Percentiles rank a stretch among this genome's conserved stretches.
These are phyloP conservation scores for Haliclystus octoradiatus DNA, from an alignment of 30 jellyfish, hydroid and myxozoan species.

Conservation along the genomic window DNA sequence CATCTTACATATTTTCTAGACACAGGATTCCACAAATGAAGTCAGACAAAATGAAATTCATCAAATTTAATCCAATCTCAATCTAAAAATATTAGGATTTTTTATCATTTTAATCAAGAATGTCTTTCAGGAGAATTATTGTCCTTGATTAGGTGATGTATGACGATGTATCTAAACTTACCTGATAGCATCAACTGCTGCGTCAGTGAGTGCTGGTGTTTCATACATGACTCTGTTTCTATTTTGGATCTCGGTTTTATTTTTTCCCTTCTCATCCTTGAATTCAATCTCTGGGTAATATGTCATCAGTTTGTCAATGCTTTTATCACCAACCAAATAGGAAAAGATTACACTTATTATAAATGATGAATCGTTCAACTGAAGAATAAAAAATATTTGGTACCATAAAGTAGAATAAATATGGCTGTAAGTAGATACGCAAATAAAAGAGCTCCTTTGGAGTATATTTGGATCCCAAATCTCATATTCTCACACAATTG, in stretches of 20 bases:
- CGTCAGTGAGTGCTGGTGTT: slow-evolving; percentile 40
- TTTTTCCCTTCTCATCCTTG: slow-evolving; percentile 34
- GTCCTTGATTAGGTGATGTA: no score
- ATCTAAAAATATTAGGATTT: no score
- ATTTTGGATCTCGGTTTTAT: slow-evolving; percentile 51
- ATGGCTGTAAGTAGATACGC: not conserved
- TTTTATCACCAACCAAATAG: slow-evolving; percentile 55
- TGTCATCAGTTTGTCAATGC: slow-evolving; percentile 41
- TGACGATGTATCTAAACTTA: no score
- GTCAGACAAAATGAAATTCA: no score
- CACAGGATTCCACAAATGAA: no score
- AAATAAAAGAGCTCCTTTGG: no score
- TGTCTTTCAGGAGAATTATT: no score
- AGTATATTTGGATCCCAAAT: no score
- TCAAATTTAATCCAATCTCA: no score
- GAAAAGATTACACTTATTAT: slow-evolving; percentile 71
- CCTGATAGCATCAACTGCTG: slow-evolving; percentile 44
- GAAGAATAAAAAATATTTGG: slow-evolving; percentile 5
- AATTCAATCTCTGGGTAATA: slow-evolving; percentile 65
- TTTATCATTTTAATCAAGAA: no score
- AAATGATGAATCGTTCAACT: slow-evolving; percentile 89
- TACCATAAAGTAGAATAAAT: not conserved
- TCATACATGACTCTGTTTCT: slow-evolving; percentile 77
- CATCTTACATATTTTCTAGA: no score
- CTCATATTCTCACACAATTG: no score